These are phyloP conservation scores for Akabosia matsudoensis DNA, from an alignment of 1,140 invertebrate species.

Conservation along the genomic window DNA sequence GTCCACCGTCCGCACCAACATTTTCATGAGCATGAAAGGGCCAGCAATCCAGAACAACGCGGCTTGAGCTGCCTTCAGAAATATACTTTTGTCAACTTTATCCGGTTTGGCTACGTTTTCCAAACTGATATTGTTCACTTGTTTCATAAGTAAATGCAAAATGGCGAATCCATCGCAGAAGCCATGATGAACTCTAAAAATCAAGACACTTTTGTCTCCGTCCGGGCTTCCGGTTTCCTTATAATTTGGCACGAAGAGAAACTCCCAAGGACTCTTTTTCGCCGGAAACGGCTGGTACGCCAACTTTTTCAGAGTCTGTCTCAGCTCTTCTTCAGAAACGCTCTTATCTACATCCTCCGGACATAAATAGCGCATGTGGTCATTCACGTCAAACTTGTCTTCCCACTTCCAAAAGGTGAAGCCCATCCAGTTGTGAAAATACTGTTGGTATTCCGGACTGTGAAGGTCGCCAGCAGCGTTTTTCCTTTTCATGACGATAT, in stretches of 20 bases:
- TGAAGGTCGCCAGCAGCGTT: neutral
- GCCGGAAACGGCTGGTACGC: neutral
- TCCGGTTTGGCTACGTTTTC: conserved; percentile 30
- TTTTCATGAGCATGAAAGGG: conserved; percentile 37
- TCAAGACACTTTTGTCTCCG: conserved; percentile 24
- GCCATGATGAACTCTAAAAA: conserved; percentile 42
- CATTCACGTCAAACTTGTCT: conserved; percentile 2
- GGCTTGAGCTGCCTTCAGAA: neutral
- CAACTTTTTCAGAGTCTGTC: conserved; percentile 26
- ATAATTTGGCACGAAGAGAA: conserved; percentile 9
- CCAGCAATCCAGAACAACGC: conserved; percentile 33
- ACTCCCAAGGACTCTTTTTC: conserved; percentile 20
- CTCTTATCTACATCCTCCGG: neutral
- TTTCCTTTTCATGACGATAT: conserved; percentile 26
- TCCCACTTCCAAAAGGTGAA: conserved; percentile 23
- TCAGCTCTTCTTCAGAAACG: conserved; percentile 18
- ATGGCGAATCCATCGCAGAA: conserved; percentile 31
- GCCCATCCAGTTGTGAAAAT: conserved; percentile 32
- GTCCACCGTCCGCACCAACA: conserved; percentile 28
- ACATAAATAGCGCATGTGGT: neutral
- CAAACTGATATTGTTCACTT: conserved; percentile 32
- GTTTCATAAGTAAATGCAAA: conserved; percentile 38
- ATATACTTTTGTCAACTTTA: neutral
- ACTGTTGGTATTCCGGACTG: conserved; percentile 38
- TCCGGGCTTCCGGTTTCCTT: neutral